Percentiles rank a stretch among this genome's conserved stretches.
These are phyloP conservation scores for Trichechus manatus DNA, from an alignment of 2,113 vertebrate species.

Conservation along the genomic window DNA sequence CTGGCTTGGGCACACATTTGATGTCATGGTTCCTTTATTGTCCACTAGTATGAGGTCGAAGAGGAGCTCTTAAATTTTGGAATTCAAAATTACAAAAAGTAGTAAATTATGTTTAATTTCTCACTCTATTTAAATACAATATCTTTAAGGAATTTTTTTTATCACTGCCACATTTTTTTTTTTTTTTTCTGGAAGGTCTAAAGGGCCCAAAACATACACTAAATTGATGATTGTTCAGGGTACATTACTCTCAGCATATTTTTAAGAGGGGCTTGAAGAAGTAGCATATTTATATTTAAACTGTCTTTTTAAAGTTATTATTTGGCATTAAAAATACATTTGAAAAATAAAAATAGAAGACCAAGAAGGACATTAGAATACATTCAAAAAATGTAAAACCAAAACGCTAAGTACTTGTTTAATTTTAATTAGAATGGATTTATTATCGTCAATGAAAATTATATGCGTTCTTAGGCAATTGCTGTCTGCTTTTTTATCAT, in stretches of 20 bases:
- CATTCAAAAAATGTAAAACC: not conserved
- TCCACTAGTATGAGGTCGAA: constrained; percentile 64
- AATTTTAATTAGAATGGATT: not conserved
- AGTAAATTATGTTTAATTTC: constrained; percentile 87
- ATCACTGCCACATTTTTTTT: constrained; percentile 78
- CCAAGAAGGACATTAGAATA: not conserved
- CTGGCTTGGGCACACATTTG: not conserved
- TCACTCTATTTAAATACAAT: constrained; percentile 85
- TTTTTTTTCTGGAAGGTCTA: constrained; percentile 28
- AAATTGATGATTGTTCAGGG: constrained; percentile 36
- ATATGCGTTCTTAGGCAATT: not conserved
- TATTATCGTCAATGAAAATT: not conserved
- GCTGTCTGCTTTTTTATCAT: not conserved
- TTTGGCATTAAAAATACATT: constrained; percentile 43
- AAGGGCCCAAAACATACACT: not conserved
- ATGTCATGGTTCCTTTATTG: not conserved
- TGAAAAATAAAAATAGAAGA: not conserved
- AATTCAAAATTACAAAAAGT: constrained; percentile 83
- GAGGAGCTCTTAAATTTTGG: not conserved
- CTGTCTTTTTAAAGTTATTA: constrained; percentile 52
- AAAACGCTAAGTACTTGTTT: not conserved
- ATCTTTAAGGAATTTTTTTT: constrained; percentile 86
- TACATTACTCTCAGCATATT: constrained; percentile 50
- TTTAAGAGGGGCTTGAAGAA: constrained; percentile 70
- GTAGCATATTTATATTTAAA: constrained; percentile 74